These are phyloP conservation scores for Dipodomys merriami DNA, from an alignment of 2,113 vertebrate genomes.

Conservation along the genomic window DNA sequence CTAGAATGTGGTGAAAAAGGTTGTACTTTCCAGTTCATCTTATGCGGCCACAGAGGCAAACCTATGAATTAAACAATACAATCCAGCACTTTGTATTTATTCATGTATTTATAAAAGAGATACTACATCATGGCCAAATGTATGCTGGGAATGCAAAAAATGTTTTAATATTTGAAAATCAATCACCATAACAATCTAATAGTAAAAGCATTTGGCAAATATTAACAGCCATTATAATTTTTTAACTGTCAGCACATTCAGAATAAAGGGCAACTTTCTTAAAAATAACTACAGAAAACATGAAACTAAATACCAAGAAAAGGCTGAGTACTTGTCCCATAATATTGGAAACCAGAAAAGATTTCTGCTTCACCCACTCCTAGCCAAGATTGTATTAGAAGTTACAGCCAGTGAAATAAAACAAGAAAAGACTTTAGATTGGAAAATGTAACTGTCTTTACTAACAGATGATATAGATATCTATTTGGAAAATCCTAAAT, in stretches of 20 bases:
- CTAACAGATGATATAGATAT: not conserved
- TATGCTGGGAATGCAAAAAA: not conserved
- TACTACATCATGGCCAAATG: not conserved
- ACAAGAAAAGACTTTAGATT: not conserved
- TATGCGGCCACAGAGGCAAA: not conserved
- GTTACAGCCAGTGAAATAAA: not conserved
- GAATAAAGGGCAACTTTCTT: not conserved
- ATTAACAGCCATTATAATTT: not conserved
- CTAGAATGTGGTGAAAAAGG: not conserved
- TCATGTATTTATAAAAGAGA: not conserved
- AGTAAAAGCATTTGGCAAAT: not conserved
- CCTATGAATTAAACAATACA: not conserved
- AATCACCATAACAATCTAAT: not conserved
- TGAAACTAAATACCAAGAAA: not conserved
- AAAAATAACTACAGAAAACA: not conserved
- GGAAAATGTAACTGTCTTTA: not conserved
- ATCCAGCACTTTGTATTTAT: not conserved
- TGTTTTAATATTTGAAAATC: not conserved
- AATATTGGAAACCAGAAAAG: not conserved
- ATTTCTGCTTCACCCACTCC: not conserved
- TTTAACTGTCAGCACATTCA: not conserved
- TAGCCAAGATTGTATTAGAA: constrained; percentile 29
- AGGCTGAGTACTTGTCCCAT: not conserved
- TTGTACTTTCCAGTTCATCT: not conserved
- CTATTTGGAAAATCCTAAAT: not conserved